Conservation (phyloP, 37 sponge, comb jelly and placozoan species). For the Dysidea cf. avara region DNA sequence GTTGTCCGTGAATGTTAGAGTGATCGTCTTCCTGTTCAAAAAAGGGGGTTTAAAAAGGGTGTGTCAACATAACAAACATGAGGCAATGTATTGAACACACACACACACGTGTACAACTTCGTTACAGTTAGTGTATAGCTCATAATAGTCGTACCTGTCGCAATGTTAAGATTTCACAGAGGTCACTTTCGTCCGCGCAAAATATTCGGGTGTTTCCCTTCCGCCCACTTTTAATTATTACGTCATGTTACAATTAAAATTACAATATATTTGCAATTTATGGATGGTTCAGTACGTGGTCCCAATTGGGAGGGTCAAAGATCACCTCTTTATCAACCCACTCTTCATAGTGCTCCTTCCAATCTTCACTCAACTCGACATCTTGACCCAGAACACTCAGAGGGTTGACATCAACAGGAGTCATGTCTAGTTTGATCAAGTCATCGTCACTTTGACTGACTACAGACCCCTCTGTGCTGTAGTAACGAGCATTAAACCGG, state of each 20-base stretch:
- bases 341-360: conserved; percentile 83
- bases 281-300: conserved; percentile 30
- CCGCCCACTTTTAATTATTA: too few species aligned
- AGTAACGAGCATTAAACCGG: conserved; percentile 79
- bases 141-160: too few species aligned
- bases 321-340: conserved; percentile 94
- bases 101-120: too few species aligned
- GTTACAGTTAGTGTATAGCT: too few species aligned
- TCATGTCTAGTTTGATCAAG: conserved; percentile 9
- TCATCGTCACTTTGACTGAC: neutral
- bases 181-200: too few species aligned
- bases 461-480: conserved; percentile 18
- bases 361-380: conserved; percentile 64
- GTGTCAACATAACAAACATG: too few species aligned
- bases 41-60: too few species aligned
- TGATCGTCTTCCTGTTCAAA: too few species aligned
- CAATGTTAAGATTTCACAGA: too few species aligned
- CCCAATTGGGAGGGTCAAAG: conserved; percentile 52
- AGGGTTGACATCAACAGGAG: conserved; percentile 60
- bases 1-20: too few species aligned
- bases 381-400: conserved; percentile 67
- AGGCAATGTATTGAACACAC: too few species aligned
- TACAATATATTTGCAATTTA: neutral
- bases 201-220: too few species aligned
- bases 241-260: neutral